These are phyloP conservation scores for Macropis europaea DNA, from an alignment of 2,888 invertebrate species.

Conservation along the genomic window DNA sequence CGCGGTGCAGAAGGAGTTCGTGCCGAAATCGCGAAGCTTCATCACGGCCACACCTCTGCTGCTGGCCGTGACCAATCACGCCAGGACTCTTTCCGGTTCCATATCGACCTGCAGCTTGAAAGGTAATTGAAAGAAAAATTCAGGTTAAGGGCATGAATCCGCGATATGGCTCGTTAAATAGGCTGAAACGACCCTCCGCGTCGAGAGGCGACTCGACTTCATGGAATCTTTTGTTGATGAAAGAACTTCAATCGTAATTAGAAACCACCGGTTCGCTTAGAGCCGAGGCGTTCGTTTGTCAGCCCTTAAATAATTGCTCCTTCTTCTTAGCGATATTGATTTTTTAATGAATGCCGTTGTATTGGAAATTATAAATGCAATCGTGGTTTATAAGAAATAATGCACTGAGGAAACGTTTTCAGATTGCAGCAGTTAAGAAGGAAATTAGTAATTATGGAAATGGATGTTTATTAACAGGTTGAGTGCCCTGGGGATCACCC, in stretches of 20 bases:
- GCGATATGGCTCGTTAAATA: constrained; percentile 14
- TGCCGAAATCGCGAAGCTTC: constrained; percentile 74
- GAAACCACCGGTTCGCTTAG: too few relatives aligned
- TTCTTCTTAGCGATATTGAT: too few relatives aligned
- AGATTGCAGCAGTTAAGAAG: too few relatives aligned
- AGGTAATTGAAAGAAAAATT: constrained; percentile 70
- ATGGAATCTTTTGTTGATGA: not conserved
- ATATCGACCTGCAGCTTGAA: constrained; percentile 73
- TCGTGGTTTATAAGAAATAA: too few relatives aligned
- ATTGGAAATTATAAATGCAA: too few relatives aligned
- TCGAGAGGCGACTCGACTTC: not conserved
- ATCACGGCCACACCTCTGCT: constrained; percentile 75
- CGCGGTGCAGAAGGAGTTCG: constrained; percentile 74
- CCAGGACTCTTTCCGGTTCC: constrained; percentile 73
- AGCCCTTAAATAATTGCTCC: too few relatives aligned
- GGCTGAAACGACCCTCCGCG: constrained; percentile 1
- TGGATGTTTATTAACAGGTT: too few relatives aligned
- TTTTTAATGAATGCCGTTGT: too few relatives aligned
- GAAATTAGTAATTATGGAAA: too few relatives aligned
- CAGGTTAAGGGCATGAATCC: constrained; percentile 47
- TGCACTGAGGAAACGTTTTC: too few relatives aligned
- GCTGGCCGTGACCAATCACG: constrained; percentile 75
- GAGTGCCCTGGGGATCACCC: too few relatives aligned
- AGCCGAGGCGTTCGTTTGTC: too few relatives aligned
- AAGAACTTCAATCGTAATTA: constrained; percentile 9